Evolutionary conservation across 2,113 vertebrate genomes (phyloP), one percentile per base, ranked within the genome.

Genomic region (Cisticola juncidis): DNA sequence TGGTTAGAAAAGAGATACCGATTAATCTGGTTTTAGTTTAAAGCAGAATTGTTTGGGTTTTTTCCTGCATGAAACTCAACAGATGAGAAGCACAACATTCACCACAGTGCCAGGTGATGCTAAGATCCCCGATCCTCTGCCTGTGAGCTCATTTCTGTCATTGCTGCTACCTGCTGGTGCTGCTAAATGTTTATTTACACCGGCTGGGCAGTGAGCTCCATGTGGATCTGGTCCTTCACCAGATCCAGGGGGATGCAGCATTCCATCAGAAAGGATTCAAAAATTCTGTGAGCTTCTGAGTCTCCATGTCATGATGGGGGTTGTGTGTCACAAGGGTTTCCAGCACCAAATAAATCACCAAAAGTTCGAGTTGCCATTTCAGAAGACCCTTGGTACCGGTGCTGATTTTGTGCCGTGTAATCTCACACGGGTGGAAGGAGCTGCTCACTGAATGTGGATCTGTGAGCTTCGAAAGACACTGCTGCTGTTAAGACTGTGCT

Each of bases 241-340:
- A 35, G 54, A 38, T 38, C 38, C 62, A 42, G 5, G 8, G 23
- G 0, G 12, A 47, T 18, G 26, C 15, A 11, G 11, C 1, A 42
- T 3, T 38, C 35, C 6, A 25, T 5, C 29, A 9, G 2, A 5
- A 69, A n/a, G 33, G 29, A 61, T 54, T 72, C 54, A 72, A 78
- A 68, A 79, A 54, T 57, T 18, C 61, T 29, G 19, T 45, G 54
- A 6, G 4, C 42, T 68, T 53, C 72, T 29, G 31, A 57, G 15
- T 3, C 11, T 14, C 25, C 1, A 11, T 54, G 44, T 23, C 8
- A 9, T 3, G 5, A 60, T 3, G 2, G 5, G 4, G 9, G 13
- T 5, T 4, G 12, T 21, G 21, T 5, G 8, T 40, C 70, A 38
- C 19, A 26, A 62, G 14, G 44, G 28, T 31, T 86, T 80, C 57